A percentile compares a stretch with the other conserved stretches of the same genome.
phyloP scores from a whole-genome alignment of 2,797 vertebrate genomes.

The Manis crassicaudata region DNA sequence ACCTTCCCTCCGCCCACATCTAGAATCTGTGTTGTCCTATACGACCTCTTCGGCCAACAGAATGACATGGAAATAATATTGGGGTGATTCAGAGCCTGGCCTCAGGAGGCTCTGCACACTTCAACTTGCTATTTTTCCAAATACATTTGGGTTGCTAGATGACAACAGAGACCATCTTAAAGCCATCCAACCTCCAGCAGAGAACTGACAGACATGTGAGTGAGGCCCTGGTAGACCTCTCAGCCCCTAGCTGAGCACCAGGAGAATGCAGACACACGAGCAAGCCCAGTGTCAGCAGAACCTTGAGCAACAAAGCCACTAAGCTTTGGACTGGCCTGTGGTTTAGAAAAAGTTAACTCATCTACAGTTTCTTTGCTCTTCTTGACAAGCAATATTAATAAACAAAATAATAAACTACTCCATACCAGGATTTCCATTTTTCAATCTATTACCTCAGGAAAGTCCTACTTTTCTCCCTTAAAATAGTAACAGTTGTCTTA shows the following conservation, averaged over 20 bases:
- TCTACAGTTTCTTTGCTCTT: neutral
- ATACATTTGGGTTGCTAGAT: neutral
- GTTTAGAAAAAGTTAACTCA: neutral
- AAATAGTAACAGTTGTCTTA: neutral
- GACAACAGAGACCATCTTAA: neutral
- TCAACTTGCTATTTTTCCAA: neutral
- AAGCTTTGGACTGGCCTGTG: neutral
- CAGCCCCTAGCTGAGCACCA: fast-evolving
- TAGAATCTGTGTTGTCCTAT: neutral
- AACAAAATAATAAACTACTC: neutral
- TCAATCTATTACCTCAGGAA: neutral
- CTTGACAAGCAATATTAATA: neutral
- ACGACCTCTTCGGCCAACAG: neutral
- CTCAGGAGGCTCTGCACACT: neutral
- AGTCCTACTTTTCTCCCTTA: neutral
- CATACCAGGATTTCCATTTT: neutral
- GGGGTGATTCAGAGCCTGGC: neutral
- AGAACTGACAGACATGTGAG: neutral
- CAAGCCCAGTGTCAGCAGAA: neutral
- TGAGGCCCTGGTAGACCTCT: fast-evolving
- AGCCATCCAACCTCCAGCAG: neutral
- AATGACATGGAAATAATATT: fast-evolving
- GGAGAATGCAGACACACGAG: fast-evolving
- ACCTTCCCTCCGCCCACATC: no score
- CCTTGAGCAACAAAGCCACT: neutral